A percentile compares a stretch with the other conserved stretches of the same genome.
phyloP scores from a whole-genome alignment of 2,888 invertebrate species.

The Zaprionus bogoriensis region DNA sequence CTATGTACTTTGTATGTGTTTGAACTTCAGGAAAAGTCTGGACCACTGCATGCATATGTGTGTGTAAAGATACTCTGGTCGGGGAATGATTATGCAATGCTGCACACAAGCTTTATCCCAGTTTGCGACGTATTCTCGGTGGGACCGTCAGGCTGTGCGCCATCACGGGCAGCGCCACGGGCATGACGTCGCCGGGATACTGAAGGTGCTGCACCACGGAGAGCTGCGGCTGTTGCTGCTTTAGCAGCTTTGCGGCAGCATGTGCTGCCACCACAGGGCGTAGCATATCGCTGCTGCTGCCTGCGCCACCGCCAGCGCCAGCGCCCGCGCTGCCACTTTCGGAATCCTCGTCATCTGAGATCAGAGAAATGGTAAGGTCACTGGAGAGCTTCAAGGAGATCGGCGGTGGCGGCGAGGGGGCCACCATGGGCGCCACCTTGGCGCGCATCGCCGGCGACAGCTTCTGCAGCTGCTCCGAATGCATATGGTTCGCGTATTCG shows the following conservation, averaged over 20 bases:
- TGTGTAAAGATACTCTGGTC: slow-evolving; percentile 1
- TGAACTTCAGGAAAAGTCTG: slow-evolving; percentile 54
- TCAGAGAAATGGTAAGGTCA: slow-evolving; percentile 81
- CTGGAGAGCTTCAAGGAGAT: slow-evolving; percentile 78
- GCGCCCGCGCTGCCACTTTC: slow-evolving; percentile 49
- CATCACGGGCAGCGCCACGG: slow-evolving; percentile 62
- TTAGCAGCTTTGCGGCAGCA: slow-evolving; percentile 64
- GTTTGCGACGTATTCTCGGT: slow-evolving; percentile 58
- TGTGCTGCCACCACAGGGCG: slow-evolving; percentile 51
- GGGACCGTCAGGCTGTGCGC: slow-evolving; percentile 32
- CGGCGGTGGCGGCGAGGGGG: slow-evolving; percentile 70
- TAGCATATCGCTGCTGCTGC: slow-evolving; percentile 10
- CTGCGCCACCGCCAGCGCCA: slow-evolving; percentile 1
- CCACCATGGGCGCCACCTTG: slow-evolving; percentile 64
- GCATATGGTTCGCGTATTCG: slow-evolving; percentile 66
- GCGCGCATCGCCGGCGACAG: slow-evolving; percentile 65
- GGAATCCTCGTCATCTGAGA: slow-evolving; percentile 80
- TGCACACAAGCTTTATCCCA: slow-evolving; percentile 42
- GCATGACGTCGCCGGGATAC: slow-evolving; percentile 55
- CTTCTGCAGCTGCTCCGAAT: slow-evolving; percentile 67
- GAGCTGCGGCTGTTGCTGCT: slow-evolving; percentile 73
- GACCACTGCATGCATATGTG: slow-evolving; percentile 4
- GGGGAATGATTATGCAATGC: slow-evolving; percentile 47
- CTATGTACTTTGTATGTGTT: slow-evolving; percentile 37
- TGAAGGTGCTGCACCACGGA: slow-evolving; percentile 71